A percentile compares a stretch with the other conserved stretches of the same genome.
Evolutionary conservation across 2,888 invertebrate species (phyloP).

Genomic region (Hermaeophaga mercurialis): DNA sequence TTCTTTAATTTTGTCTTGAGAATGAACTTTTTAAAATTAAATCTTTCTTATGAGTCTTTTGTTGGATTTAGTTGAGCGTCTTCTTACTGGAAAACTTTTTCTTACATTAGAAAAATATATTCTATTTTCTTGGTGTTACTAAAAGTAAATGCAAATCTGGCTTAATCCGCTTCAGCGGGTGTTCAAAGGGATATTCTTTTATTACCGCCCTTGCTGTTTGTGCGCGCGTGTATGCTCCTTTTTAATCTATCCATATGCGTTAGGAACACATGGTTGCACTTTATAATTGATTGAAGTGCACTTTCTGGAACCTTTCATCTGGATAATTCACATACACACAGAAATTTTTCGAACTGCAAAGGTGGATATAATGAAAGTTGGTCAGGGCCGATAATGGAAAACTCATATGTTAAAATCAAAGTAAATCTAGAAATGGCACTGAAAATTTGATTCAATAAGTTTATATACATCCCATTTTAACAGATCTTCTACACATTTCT

Average conservation of each 20-base stretch:
- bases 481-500: too few relatives aligned
- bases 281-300: slow-evolving; percentile 40
- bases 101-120: neutral
- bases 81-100: too few relatives aligned
- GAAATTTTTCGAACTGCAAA: slow-evolving; percentile 10
- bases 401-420: too few relatives aligned
- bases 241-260: slow-evolving; percentile 43
- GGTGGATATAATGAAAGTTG: slow-evolving; percentile 11
- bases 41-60: too few relatives aligned
- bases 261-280: slow-evolving; percentile 46
- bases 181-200: slow-evolving; percentile 32
- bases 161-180: slow-evolving; percentile 8
- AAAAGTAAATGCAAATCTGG: neutral
- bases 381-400: slow-evolving; percentile 1
- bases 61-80: too few relatives aligned
- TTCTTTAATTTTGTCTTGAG: too few relatives aligned
- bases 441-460: too few relatives aligned
- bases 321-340: slow-evolving; percentile 17
- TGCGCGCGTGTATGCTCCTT: slow-evolving; percentile 45
- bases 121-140: neutral
- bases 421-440: too few relatives aligned
- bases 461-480: too few relatives aligned
- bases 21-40: too few relatives aligned
- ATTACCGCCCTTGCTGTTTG: slow-evolving; percentile 38
- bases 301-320: slow-evolving; percentile 14